A percentile compares a stretch with the other conserved stretches of the same genome.
These are phyloP conservation scores for Pseudomyrmex pallidus DNA, from an alignment of 1,140 invertebrate genomes.

Conservation along the genomic window DNA sequence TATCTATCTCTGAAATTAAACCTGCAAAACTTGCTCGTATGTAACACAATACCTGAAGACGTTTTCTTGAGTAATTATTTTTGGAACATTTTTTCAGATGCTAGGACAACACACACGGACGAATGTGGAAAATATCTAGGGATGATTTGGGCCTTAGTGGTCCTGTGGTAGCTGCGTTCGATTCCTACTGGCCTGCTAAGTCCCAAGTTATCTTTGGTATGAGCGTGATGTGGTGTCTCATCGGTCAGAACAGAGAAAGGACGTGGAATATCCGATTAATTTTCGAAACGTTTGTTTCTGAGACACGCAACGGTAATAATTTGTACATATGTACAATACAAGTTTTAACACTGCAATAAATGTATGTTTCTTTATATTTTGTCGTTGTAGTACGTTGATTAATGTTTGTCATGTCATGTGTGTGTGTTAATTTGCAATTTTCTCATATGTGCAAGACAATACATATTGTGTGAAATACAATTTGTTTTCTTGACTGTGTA, in stretches of 20 bases:
- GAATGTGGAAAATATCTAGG: conserved; percentile 34
- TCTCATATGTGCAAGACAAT: no score
- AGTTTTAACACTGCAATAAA: neutral
- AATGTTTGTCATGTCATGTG: neutral
- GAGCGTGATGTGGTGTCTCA: conserved; percentile 56
- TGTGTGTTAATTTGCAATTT: no score
- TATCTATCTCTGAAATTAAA: neutral
- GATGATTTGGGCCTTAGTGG: conserved; percentile 85
- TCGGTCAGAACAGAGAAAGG: neutral
- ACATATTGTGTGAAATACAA: no score
- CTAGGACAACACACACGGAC: neutral
- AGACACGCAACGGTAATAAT: conserved; percentile 15
- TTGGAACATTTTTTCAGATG: conserved; percentile 43
- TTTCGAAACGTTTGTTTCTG: neutral
- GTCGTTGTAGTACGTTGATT: neutral
- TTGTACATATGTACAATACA: neutral
- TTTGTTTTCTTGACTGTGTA: no score
- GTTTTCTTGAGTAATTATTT: neutral
- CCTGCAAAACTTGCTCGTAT: neutral
- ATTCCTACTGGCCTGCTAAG: conserved; percentile 86
- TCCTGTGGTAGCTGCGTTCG: conserved; percentile 82
- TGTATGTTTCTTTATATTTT: neutral
- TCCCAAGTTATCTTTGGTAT: conserved; percentile 82
- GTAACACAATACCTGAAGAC: neutral
- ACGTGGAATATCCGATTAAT: neutral